Evolutionary conservation across 1,140 invertebrate species (phyloP).

Genomic region (Caerostris darwini): DNA sequence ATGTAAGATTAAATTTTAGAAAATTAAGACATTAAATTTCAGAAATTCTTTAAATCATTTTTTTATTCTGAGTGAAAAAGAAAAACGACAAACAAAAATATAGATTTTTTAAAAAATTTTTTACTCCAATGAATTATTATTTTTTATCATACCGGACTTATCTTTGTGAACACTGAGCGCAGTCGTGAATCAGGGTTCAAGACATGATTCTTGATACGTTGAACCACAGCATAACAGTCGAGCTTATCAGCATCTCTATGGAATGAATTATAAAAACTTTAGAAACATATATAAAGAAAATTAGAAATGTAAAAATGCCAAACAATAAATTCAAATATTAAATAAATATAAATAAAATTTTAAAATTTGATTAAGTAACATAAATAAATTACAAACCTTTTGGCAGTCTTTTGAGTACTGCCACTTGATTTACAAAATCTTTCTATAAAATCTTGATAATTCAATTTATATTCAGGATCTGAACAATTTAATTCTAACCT

Average conservation of each 20-base stretch:
- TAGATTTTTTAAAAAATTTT: too few species aligned
- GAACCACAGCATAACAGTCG: slow-evolving; percentile 51
- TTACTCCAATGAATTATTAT: neutral
- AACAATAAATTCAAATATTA: neutral
- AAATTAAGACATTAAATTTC: too few species aligned
- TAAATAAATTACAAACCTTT: neutral
- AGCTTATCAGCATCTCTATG: slow-evolving; percentile 29
- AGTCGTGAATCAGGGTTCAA: slow-evolving; percentile 39
- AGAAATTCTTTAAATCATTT: too few species aligned
- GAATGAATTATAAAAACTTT: neutral
- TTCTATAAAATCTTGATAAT: slow-evolving; percentile 39
- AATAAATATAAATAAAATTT: neutral
- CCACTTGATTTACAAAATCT: neutral
- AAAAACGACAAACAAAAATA: too few species aligned
- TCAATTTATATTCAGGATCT: slow-evolving; percentile 7
- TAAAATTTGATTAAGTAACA: neutral
- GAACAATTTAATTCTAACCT: slow-evolving; percentile 3
- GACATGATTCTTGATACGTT: slow-evolving; percentile 65
- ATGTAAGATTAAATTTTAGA: too few species aligned
- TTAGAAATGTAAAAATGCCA: neutral
- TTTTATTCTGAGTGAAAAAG: too few species aligned
- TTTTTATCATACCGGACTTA: slow-evolving; percentile 37
- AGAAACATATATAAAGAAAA: neutral
- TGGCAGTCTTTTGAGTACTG: neutral
- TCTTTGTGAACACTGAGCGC: slow-evolving; percentile 51